Percentiles rank a stretch among this genome's conserved stretches.
Evolutionary conservation across 2,888 invertebrate species (phyloP).

Genomic region (Steinernema hermaphroditum): DNA sequence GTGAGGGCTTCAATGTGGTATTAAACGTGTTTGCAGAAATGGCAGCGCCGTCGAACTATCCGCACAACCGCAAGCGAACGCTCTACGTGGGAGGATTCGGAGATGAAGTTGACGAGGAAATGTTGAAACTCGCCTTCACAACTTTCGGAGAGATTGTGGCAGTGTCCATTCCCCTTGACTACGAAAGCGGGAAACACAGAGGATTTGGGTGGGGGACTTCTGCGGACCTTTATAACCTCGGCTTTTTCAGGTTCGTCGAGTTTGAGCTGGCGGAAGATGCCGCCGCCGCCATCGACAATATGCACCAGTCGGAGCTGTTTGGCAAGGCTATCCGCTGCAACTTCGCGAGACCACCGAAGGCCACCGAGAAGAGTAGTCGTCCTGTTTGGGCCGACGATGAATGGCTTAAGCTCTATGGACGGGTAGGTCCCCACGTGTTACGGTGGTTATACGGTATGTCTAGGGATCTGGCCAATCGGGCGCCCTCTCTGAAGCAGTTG

Average conservation of each 20-base stretch:
- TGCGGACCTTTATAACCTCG: not conserved
- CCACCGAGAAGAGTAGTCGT: slow-evolving; percentile 80
- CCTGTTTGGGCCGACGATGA: slow-evolving; percentile 94
- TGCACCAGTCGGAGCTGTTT: slow-evolving; percentile 97
- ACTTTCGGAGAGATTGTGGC: slow-evolving; percentile 98
- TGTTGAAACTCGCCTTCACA: slow-evolving; percentile 89
- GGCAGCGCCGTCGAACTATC: slow-evolving; percentile 57
- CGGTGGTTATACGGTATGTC: no score
- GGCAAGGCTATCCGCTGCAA: slow-evolving; percentile 74
- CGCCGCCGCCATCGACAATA: slow-evolving; percentile 96
- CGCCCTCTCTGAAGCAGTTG: not conserved
- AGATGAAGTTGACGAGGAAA: slow-evolving; percentile 90
- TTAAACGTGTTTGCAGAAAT: not conserved
- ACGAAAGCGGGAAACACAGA: slow-evolving; percentile 74
- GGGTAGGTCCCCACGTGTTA: slow-evolving; percentile 41
- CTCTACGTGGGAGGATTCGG: slow-evolving; percentile 70
- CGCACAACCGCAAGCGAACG: slow-evolving; percentile 66
- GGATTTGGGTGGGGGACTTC: slow-evolving; percentile 57
- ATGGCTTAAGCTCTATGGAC: slow-evolving; percentile 91
- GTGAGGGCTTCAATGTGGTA: no score
- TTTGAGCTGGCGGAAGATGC: slow-evolving; percentile 96
- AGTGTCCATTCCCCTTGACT: slow-evolving; percentile 95
- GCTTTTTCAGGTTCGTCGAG: slow-evolving; percentile 88
- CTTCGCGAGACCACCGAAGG: slow-evolving; percentile 91
- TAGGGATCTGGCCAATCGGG: not conserved